Base-by-base conservation (phyloP, 2,113 vertebrate genomes). In the Artemisiospiza belli region DNA sequence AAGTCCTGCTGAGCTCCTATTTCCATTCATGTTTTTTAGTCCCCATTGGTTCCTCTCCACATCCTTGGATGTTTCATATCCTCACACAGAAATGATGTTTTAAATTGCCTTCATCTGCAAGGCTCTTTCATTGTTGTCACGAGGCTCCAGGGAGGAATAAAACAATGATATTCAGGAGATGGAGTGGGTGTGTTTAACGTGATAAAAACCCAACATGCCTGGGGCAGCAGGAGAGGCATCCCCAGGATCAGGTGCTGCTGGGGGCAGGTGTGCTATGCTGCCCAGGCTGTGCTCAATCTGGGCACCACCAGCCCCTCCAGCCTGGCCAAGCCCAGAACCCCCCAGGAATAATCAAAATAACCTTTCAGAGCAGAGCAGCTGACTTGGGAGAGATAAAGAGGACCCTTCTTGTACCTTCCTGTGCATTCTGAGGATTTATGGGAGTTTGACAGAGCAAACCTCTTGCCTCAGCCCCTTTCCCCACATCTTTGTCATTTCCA, bases 191-290 rank as follows among this genome's bases (percentile, higher is more conserved):
- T 4, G 55, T 69, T 62, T 28, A 35, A n/a, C 25, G 8, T 1
- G 10, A 9, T 11, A 12, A 20, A 67, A 49, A 8, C 13, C 5
- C 52, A 15, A 0, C 12, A 4, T 2, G 30, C 25, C n/a, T 2
- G 27, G 27, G 57, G 87, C 58, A 85, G 94, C 67, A 74, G 90
- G 75, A 41, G 5, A 27, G 74, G 87, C 17, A 0, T 22, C 64
- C 80, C 74, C 77, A 33, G 61, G 87, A 86, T 87, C 24, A 57
- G 57, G 94, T 12, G 9, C 33, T 57, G 83, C 33, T 39, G 78
- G 88, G 88, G 90, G 76, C 95, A 95, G 90, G 10, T 90, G 92
- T 80, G 82, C 88, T 12, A 46, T 24, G 10, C 78, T 39, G 37
- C 11, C 37, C 37, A 11, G 37, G 37, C 37, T 39, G 37, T 39